Percentiles rank a stretch among this genome's conserved stretches.
These are phyloP conservation scores for Physeter macrocephalus DNA, from an alignment of 2,113 vertebrate species.

Conservation along the genomic window DNA sequence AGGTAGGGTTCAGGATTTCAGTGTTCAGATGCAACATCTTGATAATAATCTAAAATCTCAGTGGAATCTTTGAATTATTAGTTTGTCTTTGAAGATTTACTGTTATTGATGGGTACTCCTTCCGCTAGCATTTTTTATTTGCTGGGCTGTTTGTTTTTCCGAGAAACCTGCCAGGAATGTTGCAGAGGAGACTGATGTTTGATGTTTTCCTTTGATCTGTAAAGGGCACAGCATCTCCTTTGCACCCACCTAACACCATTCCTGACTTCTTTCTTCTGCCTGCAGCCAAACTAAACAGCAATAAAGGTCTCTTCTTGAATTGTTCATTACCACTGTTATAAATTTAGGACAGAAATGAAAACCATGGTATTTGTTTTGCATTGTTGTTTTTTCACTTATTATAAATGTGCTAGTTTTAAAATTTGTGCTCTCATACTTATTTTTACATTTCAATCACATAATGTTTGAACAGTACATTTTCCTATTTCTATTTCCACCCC, in stretches of 20 bases:
- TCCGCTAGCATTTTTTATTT: not conserved
- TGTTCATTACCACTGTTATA: not conserved
- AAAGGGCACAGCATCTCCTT: not conserved
- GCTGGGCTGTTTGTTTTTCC: not conserved
- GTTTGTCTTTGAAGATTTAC: not conserved
- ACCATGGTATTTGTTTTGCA: not conserved
- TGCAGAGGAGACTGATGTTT: not conserved
- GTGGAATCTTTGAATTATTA: not conserved
- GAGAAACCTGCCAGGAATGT: not conserved
- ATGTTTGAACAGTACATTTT: not conserved
- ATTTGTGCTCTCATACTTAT: not conserved
- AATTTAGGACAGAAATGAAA: not conserved
- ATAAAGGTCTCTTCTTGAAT: not conserved
- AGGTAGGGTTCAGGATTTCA: not conserved
- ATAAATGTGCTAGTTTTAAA: not conserved
- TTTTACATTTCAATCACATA: not conserved
- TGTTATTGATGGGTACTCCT: not conserved
- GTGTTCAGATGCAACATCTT: not conserved
- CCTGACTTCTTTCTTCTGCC: not conserved
- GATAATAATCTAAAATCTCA: not conserved
- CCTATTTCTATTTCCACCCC: not conserved
- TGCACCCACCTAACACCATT: not conserved
- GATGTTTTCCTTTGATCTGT: not conserved
- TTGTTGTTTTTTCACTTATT: not conserved
- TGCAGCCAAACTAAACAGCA: not conserved